A percentile compares a stretch with the other conserved stretches of the same genome.
Evolutionary conservation across 2,888 invertebrate species (phyloP).

Genomic region (Cantharis lateralis): DNA sequence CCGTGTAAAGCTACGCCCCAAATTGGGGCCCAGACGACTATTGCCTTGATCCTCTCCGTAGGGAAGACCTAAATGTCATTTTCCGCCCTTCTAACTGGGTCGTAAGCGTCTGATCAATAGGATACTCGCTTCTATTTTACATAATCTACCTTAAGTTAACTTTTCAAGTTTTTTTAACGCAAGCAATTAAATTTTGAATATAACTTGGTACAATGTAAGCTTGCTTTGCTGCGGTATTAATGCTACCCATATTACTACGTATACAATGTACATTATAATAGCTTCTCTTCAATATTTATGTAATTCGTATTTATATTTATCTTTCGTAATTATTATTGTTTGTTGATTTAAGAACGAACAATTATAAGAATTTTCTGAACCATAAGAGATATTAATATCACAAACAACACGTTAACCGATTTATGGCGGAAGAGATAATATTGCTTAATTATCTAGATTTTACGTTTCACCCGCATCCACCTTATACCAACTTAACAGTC

Average conservation of each 20-base stretch:
- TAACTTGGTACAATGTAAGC: not conserved
- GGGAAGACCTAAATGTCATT: constrained; percentile 41
- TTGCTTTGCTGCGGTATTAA: not conserved
- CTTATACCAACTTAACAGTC: too few species aligned
- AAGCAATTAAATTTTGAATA: not conserved
- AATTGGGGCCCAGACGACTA: constrained; percentile 32
- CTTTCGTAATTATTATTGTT: not conserved
- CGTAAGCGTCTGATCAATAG: constrained; percentile 40
- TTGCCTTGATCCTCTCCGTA: constrained; percentile 42
- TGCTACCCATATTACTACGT: not conserved
- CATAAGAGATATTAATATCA: not conserved
- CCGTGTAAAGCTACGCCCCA: constrained; percentile 41
- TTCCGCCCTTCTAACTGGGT: constrained; percentile 38
- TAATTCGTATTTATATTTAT: not conserved
- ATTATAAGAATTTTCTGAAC: not conserved
- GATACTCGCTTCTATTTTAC: constrained; percentile 32
- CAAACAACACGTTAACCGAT: not conserved
- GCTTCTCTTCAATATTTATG: not conserved
- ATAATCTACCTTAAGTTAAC: constrained; percentile 11
- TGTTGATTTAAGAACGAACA: not conserved
- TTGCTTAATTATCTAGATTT: too few species aligned
- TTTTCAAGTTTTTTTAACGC: not conserved
- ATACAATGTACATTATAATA: not conserved
- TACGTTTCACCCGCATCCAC: too few species aligned
- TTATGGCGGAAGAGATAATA: not conserved